These are phyloP conservation scores for Gastracanthus pulcherrimus DNA, from an alignment of 2,888 invertebrate genomes.

Conservation along the genomic window DNA sequence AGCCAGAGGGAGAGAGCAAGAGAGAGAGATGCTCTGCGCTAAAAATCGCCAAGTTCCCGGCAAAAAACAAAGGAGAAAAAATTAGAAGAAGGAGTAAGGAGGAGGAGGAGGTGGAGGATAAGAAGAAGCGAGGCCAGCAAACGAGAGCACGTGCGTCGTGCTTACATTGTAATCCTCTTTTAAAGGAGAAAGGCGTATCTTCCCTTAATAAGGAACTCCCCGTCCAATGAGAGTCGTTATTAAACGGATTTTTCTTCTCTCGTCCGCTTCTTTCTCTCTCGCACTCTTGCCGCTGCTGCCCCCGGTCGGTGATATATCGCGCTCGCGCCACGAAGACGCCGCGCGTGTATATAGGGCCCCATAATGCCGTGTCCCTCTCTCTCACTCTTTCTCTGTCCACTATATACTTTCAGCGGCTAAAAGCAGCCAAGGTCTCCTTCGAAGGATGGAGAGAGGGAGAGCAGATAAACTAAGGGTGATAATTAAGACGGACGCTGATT, in stretches of 20 bases:
- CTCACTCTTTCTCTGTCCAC: too few relatives aligned
- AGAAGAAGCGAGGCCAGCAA: background rate
- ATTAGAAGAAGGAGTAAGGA: background rate
- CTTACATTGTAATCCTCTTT: conserved; percentile 39
- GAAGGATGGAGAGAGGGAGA: too few relatives aligned
- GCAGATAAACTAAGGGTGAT: too few relatives aligned
- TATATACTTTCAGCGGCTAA: too few relatives aligned
- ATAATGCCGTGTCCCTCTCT: too few relatives aligned
- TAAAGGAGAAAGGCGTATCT: conserved; percentile 38
- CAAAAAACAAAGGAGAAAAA: background rate
- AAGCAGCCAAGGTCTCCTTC: too few relatives aligned
- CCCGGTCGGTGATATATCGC: conserved; percentile 61
- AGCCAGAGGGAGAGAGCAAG: too few relatives aligned
- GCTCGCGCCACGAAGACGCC: conserved; percentile 24
- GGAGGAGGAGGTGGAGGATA: background rate
- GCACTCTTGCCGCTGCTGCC: conserved; percentile 9
- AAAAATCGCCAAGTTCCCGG: conserved; percentile 18
- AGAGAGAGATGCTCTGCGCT: too few relatives aligned
- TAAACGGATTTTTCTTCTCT: conserved; percentile 58
- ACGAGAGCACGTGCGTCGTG: conserved; percentile 24
- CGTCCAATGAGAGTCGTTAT: conserved; percentile 57
- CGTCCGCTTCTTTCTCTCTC: background rate
- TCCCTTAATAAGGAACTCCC: conserved; percentile 43
- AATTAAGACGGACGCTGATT: too few relatives aligned
- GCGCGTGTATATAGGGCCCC: conserved; percentile 37